These are phyloP conservation scores for Melospiza georgiana DNA, from an alignment of 2,113 vertebrate species.

Conservation along the genomic window DNA sequence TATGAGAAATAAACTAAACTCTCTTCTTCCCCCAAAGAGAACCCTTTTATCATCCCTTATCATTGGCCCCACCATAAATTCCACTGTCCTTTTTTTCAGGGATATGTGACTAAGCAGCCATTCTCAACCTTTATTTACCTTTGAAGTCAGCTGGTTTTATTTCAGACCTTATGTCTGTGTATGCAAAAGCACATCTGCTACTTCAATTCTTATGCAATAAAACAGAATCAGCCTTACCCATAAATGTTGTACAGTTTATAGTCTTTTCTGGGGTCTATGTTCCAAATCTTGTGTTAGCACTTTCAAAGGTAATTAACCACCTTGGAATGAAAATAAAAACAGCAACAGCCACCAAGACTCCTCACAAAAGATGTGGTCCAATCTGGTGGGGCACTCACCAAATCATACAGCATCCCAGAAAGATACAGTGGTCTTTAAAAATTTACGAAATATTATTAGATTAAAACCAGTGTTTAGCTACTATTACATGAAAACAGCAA, in stretches of 20 bases:
- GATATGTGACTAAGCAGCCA: not conserved
- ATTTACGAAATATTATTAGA: not conserved
- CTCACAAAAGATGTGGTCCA: not conserved
- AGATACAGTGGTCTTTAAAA: not conserved
- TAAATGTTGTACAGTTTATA: not conserved
- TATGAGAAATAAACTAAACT: not conserved
- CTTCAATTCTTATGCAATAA: not conserved
- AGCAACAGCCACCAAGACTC: not conserved
- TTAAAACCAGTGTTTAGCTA: not conserved
- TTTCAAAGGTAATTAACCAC: not conserved
- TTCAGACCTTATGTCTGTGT: not conserved
- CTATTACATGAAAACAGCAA: not conserved
- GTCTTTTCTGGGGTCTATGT: not conserved
- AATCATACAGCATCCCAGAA: not conserved
- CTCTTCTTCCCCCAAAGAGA: not conserved
- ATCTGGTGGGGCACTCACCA: not conserved
- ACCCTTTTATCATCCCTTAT: not conserved
- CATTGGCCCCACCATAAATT: not conserved
- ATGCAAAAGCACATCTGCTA: not conserved
- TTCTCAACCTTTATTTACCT: not conserved
- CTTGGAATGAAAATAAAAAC: not conserved
- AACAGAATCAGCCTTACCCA: not conserved
- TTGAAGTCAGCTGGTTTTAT: not conserved
- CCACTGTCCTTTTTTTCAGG: not conserved
- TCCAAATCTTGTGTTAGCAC: not conserved